phyloP scores from a whole-genome alignment of 2,797 vertebrate genomes.

The Agapornis canus region DNA sequence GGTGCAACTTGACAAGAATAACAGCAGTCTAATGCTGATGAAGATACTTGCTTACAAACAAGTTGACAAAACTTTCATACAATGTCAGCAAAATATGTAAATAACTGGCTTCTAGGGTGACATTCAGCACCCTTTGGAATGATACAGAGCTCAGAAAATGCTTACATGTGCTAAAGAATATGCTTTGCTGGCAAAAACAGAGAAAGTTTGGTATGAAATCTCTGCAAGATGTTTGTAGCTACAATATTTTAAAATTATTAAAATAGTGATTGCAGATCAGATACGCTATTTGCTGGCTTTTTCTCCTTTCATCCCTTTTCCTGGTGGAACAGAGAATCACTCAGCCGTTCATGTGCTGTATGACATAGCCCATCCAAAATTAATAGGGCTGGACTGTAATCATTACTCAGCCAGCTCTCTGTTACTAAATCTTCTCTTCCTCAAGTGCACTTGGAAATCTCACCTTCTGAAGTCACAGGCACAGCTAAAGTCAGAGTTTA shows the following conservation, averaged over 20 bases:
- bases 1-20: background rate
- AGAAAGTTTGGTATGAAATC: background rate
- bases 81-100: background rate
- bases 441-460: background rate
- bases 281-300: background rate
- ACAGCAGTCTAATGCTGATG: background rate
- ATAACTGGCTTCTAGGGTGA: background rate
- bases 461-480: background rate
- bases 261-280: background rate
- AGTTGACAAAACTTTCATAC: background rate
- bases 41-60: background rate
- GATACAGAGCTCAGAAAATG: background rate
- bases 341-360: background rate
- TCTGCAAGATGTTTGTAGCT: background rate
- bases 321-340: background rate
- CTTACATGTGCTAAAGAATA: background rate
- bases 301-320: background rate
- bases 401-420: background rate
- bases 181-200: background rate
- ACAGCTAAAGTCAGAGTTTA: background rate
- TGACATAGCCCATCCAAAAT: background rate
- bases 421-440: background rate
- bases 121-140: background rate
- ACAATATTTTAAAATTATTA: background rate
- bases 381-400: background rate